Percentiles rank a stretch among this genome's conserved stretches.
phyloP scores from a whole-genome alignment of 2,797 vertebrate species.

The Notoglanidium macrostoma region DNA sequence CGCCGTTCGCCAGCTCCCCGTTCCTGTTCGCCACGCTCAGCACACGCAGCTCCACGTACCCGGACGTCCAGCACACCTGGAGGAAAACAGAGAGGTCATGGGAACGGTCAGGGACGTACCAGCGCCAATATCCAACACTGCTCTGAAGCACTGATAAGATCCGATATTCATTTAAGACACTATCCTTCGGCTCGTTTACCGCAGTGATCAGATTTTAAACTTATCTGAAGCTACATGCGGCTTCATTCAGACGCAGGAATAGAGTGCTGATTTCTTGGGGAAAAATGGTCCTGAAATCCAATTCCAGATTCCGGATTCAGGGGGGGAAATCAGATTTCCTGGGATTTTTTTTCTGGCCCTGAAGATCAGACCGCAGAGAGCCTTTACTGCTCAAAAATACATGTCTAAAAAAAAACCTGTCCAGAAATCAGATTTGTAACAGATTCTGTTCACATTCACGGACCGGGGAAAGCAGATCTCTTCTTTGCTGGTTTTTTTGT shows the following conservation, averaged over 20 bases:
- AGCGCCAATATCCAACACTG: too few relatives aligned
- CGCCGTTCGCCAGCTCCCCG: slow-evolving; percentile 86
- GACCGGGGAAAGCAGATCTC: not conserved
- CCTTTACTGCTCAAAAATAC: too few relatives aligned
- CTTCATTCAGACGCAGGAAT: too few relatives aligned
- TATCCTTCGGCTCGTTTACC: not conserved
- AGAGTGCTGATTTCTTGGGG: not conserved
- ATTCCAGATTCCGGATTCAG: too few relatives aligned
- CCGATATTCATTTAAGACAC: not conserved
- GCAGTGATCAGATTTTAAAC: too few relatives aligned
- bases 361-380: too few relatives aligned
- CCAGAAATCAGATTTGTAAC: not conserved
- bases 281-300: too few relatives aligned
- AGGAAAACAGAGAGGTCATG: slow-evolving; percentile 24
- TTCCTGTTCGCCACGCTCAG: slow-evolving; percentile 85
- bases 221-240: not conserved
- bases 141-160: not conserved
- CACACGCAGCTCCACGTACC: slow-evolving; percentile 95
- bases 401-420: not conserved
- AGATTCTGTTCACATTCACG: not conserved
- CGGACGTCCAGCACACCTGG: slow-evolving; percentile 85
- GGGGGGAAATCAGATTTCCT: too few relatives aligned
- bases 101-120: not conserved
- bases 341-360: too few relatives aligned
- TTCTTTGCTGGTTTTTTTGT: too few relatives aligned